Evolutionary conservation across 2,797 vertebrate genomes (phyloP).

Genomic region (Phrynocephalus forsythii): DNA sequence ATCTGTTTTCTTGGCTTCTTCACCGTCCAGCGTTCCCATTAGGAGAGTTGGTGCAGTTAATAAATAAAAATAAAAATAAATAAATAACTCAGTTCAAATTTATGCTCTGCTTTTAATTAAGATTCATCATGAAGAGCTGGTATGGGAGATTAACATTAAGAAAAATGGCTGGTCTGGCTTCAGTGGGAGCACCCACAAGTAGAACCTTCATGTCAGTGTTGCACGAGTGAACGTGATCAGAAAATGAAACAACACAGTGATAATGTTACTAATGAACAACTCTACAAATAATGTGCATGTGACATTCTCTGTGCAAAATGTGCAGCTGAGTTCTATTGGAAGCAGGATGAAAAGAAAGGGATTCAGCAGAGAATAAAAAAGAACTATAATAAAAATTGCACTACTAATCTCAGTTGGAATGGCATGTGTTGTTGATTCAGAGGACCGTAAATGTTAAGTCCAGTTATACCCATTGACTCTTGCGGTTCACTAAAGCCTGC

Average conservation of each 20-base stretch:
- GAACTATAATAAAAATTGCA: no score
- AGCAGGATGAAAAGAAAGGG: no score
- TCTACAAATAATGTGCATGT: not conserved
- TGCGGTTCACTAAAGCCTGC: no score
- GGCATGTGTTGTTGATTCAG: not conserved
- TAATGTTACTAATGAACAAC: not conserved
- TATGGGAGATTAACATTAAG: fast-evolving
- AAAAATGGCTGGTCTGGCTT: not conserved
- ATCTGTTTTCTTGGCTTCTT: no score
- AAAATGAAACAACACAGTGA: not conserved
- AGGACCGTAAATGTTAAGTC: not conserved
- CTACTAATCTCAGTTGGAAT: no score
- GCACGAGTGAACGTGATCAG: not conserved
- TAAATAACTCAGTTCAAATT: fast-evolving
- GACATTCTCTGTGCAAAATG: not conserved
- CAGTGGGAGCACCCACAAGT: not conserved
- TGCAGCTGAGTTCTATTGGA: no score
- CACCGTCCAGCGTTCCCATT: no score
- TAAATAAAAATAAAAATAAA: no score
- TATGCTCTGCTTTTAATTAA: not conserved
- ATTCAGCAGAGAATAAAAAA: no score
- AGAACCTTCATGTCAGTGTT: not conserved
- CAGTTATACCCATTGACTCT: no score
- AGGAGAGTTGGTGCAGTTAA: no score
- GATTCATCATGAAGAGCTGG: not conserved